phyloP scores from a whole-genome alignment of 2,113 vertebrate species.

The Brienomyrus brachyistius region DNA sequence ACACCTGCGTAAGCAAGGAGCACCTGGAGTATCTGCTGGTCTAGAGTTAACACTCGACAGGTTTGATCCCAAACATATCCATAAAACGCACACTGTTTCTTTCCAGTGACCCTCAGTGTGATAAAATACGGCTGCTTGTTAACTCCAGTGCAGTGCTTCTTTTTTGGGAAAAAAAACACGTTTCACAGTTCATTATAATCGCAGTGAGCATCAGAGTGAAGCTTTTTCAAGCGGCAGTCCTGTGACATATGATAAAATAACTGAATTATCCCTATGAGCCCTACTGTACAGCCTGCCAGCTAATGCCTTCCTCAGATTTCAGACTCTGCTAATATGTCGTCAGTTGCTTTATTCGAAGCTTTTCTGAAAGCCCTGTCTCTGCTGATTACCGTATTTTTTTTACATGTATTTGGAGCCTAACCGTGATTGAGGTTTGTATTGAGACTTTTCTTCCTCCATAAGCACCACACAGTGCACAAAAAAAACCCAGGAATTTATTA shows the following conservation, averaged over 20 bases:
- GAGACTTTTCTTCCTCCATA: not conserved
- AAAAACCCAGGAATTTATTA: not conserved
- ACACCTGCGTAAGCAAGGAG: not conserved
- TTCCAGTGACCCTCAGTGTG: not conserved
- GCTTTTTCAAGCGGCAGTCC: not conserved
- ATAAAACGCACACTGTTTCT: not conserved
- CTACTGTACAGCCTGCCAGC: not conserved
- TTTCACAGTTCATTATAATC: not conserved
- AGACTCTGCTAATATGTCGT: not conserved
- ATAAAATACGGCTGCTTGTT: not conserved
- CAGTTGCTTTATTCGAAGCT: not conserved
- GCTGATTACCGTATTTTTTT: not conserved
- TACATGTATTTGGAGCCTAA: not conserved
- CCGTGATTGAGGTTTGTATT: not conserved
- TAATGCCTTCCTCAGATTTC: not conserved
- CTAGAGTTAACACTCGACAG: not conserved
- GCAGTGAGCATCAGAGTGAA: not conserved
- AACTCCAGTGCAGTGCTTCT: not conserved
- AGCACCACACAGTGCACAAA: not conserved
- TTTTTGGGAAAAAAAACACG: not conserved
- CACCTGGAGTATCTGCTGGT: not conserved
- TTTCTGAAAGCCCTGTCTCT: not conserved
- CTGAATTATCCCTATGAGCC: not conserved
- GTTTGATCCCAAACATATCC: not conserved
- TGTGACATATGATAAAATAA: conserved; percentile 8